phyloP scores from a whole-genome alignment of 2,113 vertebrate genomes.

The Oreotragus oreotragus region DNA sequence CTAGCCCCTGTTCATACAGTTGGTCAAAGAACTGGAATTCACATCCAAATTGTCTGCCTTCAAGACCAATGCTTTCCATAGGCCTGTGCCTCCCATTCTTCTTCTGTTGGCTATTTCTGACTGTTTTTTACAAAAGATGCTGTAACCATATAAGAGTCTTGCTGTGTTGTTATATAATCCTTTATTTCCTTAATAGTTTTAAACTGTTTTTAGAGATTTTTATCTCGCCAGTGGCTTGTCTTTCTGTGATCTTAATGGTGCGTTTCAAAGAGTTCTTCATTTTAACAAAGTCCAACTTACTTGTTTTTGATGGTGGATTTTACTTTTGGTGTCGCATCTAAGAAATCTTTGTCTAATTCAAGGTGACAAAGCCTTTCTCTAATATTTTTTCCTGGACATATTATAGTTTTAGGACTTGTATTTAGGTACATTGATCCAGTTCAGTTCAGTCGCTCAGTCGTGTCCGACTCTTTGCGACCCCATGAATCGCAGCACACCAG shows the following conservation, averaged over 20 bases:
- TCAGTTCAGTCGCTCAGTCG: too few relatives aligned
- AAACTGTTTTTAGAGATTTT: slow-evolving; percentile 35
- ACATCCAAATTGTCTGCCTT: neutral
- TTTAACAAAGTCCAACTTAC: neutral
- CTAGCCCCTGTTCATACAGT: neutral
- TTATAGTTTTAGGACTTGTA: slow-evolving; percentile 3
- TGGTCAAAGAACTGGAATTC: neutral
- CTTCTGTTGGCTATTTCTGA: neutral
- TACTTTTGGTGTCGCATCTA: neutral
- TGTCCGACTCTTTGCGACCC: too few relatives aligned
- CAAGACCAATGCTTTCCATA: neutral
- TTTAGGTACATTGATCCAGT: neutral
- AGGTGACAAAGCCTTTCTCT: neutral
- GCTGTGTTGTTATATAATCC: neutral
- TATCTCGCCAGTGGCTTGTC: neutral
- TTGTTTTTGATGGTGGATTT: neutral
- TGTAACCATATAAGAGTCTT: neutral
- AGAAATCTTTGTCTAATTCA: neutral
- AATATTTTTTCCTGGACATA: neutral
- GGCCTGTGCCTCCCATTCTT: neutral
- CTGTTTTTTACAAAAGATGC: neutral
- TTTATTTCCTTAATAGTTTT: slow-evolving; percentile 4
- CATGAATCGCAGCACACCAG: rapidly evolving
- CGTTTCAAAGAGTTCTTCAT: slow-evolving; percentile 8
- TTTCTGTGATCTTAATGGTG: neutral